phyloP scores from a whole-genome alignment of 2,888 invertebrate species.

The Lacanobia wlatinum region DNA sequence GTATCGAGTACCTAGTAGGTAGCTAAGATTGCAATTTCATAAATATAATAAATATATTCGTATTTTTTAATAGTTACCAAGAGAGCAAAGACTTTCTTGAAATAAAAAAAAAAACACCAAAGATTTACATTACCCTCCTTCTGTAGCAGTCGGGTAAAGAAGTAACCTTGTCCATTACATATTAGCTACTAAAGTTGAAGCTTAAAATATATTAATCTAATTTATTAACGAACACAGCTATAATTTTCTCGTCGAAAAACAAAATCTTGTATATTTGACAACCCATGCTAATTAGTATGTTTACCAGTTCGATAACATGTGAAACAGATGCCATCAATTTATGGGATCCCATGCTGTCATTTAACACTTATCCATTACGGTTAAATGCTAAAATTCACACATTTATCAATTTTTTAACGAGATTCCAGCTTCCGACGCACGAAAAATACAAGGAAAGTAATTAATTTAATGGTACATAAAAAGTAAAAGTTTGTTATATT shows the following conservation, averaged over 20 bases:
- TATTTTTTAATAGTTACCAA: no score
- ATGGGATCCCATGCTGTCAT: conserved; percentile 49
- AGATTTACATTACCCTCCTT: no score
- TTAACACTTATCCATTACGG: conserved; percentile 67
- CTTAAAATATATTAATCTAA: conserved; percentile 37
- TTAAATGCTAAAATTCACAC: conserved; percentile 73
- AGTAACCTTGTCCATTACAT: background rate
- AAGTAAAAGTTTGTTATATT: conserved; percentile 63
- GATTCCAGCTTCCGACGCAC: conserved; percentile 69
- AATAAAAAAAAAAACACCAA: no score
- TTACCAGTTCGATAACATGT: conserved; percentile 56
- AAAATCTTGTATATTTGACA: conserved; percentile 60
- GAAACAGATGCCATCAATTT: conserved; percentile 55
- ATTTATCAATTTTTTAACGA: conserved; percentile 69
- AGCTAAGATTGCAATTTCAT: no score
- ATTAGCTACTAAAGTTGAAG: background rate
- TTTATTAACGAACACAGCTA: conserved; percentile 42
- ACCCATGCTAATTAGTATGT: conserved; percentile 59
- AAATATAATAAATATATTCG: no score
- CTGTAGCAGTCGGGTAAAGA: no score
- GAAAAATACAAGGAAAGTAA: conserved; percentile 60
- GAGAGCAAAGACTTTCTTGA: no score
- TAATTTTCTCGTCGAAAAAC: conserved; percentile 39
- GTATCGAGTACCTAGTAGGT: no score
- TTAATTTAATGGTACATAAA: conserved; percentile 52